These are phyloP conservation scores for Vulpes ferrilata DNA, from an alignment of 2,113 vertebrate species.

Conservation along the genomic window DNA sequence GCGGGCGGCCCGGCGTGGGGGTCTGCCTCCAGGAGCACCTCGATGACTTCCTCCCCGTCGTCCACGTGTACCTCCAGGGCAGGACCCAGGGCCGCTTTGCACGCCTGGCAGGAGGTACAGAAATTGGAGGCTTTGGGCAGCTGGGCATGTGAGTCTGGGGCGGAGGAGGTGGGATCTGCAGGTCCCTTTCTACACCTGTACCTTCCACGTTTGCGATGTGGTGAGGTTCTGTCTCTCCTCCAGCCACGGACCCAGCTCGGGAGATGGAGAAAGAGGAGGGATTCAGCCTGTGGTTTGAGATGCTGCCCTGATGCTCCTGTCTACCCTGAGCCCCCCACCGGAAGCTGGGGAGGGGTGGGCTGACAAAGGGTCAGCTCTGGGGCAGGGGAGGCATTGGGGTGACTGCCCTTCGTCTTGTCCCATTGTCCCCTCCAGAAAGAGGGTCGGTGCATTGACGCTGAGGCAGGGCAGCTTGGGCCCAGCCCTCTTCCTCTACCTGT, in stretches of 20 bases:
- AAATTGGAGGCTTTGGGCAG: background rate
- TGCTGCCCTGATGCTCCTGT: rapidly evolving
- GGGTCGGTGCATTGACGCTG: too few relatives aligned
- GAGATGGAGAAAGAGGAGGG: background rate
- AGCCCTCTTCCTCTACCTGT: background rate
- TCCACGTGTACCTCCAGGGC: constrained; percentile 89
- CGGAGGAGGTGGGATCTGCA: background rate
- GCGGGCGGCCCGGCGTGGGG: constrained; percentile 82
- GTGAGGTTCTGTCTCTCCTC: background rate
- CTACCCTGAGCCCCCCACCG: rapidly evolving
- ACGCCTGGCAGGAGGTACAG: constrained; percentile 83
- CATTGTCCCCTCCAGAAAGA: rapidly evolving
- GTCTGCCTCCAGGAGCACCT: constrained; percentile 82
- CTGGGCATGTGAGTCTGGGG: rapidly evolving
- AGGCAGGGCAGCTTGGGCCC: rapidly evolving
- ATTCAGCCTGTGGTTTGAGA: background rate
- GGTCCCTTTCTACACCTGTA: background rate
- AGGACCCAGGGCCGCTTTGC: constrained; percentile 74
- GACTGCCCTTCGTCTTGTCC: rapidly evolving
- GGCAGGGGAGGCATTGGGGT: background rate
- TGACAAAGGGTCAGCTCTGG: rapidly evolving
- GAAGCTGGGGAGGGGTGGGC: too few relatives aligned
- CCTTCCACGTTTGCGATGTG: rapidly evolving
- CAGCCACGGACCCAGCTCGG: background rate
- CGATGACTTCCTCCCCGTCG: constrained; percentile 88